A percentile compares a stretch with the other conserved stretches of the same genome.
These are phyloP conservation scores for Steinernema feltiae DNA, from an alignment of 1,140 invertebrate species.

Conservation along the genomic window DNA sequence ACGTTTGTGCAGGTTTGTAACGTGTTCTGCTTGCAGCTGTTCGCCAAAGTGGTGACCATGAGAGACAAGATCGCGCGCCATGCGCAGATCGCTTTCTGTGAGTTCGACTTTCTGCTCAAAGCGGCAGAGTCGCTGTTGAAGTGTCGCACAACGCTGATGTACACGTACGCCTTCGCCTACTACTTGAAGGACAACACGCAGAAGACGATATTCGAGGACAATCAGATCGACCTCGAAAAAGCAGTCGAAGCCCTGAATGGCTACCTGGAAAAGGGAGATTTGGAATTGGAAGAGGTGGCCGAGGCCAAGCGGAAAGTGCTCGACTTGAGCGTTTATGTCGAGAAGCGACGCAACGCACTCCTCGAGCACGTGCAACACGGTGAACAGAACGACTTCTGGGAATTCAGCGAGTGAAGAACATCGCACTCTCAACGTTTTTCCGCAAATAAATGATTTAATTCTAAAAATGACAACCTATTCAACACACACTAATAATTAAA, in stretches of 20 bases:
- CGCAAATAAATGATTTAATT: too few species aligned
- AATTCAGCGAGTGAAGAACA: slow-evolving; percentile 59
- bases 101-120: slow-evolving; percentile 88
- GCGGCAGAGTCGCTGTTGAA: slow-evolving; percentile 94
- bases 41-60: too few species aligned
- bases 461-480: too few species aligned
- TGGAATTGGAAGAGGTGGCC: slow-evolving; percentile 83
- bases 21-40: too few species aligned
- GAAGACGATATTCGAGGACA: slow-evolving; percentile 96
- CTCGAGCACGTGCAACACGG: slow-evolving; percentile 94
- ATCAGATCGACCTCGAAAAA: slow-evolving; percentile 82
- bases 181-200: slow-evolving; percentile 96
- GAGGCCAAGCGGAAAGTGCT: slow-evolving; percentile 76
- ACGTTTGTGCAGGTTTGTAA: too few species aligned
- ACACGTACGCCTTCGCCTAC: slow-evolving; percentile 97
- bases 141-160: slow-evolving; percentile 94
- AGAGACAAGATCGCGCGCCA: too few species aligned
- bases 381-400: slow-evolving; percentile 96
- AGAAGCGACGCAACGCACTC: slow-evolving; percentile 83
- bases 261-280: slow-evolving; percentile 85
- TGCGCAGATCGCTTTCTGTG: not conserved
- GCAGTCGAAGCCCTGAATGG: slow-evolving; percentile 92
- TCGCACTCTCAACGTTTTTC: too few species aligned
- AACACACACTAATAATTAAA: too few species aligned
- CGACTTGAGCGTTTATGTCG: slow-evolving; percentile 98